phyloP scores from a whole-genome alignment of 2,113 vertebrate genomes.

The Parotia lawesii region DNA sequence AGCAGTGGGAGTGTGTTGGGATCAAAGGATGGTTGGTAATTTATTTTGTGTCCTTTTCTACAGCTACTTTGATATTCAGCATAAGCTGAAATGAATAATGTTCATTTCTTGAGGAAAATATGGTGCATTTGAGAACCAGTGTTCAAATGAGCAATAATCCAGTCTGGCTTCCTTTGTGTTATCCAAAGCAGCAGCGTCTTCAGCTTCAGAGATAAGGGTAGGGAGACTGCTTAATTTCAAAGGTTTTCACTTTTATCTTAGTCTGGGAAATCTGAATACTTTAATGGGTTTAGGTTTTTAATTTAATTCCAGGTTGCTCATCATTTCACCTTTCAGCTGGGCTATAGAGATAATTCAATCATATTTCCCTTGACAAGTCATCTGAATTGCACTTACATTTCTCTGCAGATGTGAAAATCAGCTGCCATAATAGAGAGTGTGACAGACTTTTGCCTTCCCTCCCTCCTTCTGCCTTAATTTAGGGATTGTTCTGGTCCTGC shows the following conservation, averaged over 20 bases:
- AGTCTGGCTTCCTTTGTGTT: slow-evolving; percentile 56
- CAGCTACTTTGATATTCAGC: slow-evolving; percentile 49
- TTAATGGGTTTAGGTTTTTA: slow-evolving; percentile 66
- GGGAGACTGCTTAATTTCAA: slow-evolving; percentile 65
- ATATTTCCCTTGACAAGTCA: slow-evolving; percentile 58
- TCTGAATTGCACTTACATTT: slow-evolving; percentile 43
- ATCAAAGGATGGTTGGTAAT: slow-evolving; percentile 56
- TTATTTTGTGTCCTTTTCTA: slow-evolving; percentile 61
- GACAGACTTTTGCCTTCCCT: background rate
- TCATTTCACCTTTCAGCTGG: slow-evolving; percentile 69
- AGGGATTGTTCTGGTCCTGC: background rate
- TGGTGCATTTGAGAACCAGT: slow-evolving; percentile 43
- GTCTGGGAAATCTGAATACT: slow-evolving; percentile 54
- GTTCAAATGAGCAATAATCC: slow-evolving; percentile 63
- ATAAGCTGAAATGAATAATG: slow-evolving; percentile 57
- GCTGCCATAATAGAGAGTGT: background rate
- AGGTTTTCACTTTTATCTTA: slow-evolving; percentile 65
- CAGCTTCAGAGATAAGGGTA: slow-evolving; percentile 47
- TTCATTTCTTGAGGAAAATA: slow-evolving; percentile 47
- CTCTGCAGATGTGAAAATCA: slow-evolving; percentile 17
- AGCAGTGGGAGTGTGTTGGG: slow-evolving; percentile 31
- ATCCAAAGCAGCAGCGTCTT: slow-evolving; percentile 53
- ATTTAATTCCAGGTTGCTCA: slow-evolving; percentile 68
- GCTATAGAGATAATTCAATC: slow-evolving; percentile 62
- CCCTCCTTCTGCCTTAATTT: background rate